Base-by-base conservation (phyloP, 2,113 vertebrate genomes). In the Pseudolaguvia tuberculata region DNA sequence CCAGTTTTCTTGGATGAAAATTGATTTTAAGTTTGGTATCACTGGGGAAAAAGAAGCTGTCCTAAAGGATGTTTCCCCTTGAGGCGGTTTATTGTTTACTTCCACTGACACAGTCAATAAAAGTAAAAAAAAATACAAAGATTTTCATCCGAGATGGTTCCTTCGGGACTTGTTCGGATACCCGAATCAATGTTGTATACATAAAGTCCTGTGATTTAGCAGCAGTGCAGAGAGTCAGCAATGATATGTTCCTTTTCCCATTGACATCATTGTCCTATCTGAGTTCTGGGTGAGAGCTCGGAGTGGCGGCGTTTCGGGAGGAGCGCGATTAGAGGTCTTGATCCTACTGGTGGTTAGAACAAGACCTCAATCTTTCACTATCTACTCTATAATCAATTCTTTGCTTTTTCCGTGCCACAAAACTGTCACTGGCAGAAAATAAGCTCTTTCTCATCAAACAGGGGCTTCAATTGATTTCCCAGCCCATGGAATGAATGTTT, bases 341-440 rank as follows among this genome's bases (percentile, higher is more conserved):
- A 95, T 97, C 94, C 89, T 89, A 88, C 87, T 90, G 81, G 85
- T 93, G 91, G 92, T 91, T 93, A 91, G 93, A 97, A 98, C 93
- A 96, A 96, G 95, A 97, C 95, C 94, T 97, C 95, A 96, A 95
- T 99, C 95, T 97, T 89, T 93, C 92, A 92, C 93, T 95, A 94
- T 94, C 94, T 96, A 91, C 88, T 83, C 87, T 96, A 96, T 97
- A 97, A 99, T 99, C 95, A 96, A 93, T 92, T 92, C 92, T 90
- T 90, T 92, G 90, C 85, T 84, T 88, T 94, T 94, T 91, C 89
- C 90, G 91, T 92, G 91, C 92, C 92, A 94, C 93, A 93, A 93
- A 96, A 90, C 93, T 96, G 94, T 95, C 95, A 96, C 92, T 86
- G 91, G 90, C 93, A 90, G 93, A 95, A 96, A 95, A 94, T 93